Conservation (phyloP, 2,888 invertebrate genomes). For the Pterobdella sp. region DNA sequence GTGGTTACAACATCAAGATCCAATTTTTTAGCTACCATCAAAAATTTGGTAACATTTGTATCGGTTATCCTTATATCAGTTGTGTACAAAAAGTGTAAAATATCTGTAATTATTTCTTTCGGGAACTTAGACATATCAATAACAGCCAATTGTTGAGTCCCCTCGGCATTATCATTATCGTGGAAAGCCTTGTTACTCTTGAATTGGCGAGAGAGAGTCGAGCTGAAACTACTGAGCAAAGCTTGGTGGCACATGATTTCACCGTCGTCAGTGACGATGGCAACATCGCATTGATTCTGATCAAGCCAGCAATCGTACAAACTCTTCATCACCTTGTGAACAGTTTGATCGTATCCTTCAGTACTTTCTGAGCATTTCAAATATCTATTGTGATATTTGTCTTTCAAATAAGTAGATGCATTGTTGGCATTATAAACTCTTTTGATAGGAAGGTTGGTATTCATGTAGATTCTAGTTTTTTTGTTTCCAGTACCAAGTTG, state of each 20-base stretch:
- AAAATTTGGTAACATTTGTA: constrained; percentile 16
- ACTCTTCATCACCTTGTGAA: constrained; percentile 20
- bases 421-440: neutral
- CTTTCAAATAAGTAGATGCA: constrained; percentile 3
- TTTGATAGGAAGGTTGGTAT: constrained; percentile 4
- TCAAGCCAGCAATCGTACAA: constrained; percentile 25
- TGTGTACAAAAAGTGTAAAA: constrained; percentile 20
- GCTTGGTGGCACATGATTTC: constrained; percentile 25
- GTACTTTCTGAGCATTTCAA: neutral
- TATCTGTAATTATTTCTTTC: constrained; percentile 10
- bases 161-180: neutral
- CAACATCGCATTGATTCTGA: constrained; percentile 24
- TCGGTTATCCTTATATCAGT: constrained; percentile 14
- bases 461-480: constrained; percentile 18
- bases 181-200: constrained; percentile 7
- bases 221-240: constrained; percentile 23
- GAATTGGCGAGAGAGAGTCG: constrained; percentile 12
- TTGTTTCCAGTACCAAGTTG: neutral
- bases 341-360: constrained; percentile 24
- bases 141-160: constrained; percentile 1
- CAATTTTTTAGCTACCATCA: constrained; percentile 15
- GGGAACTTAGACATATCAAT: constrained; percentile 22
- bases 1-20: constrained; percentile 10
- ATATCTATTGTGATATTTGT: constrained; percentile 13
- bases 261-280: constrained; percentile 24